Base-by-base conservation (phyloP, 2,888 invertebrate genomes). In the Trissonchulus sp. region DNA sequence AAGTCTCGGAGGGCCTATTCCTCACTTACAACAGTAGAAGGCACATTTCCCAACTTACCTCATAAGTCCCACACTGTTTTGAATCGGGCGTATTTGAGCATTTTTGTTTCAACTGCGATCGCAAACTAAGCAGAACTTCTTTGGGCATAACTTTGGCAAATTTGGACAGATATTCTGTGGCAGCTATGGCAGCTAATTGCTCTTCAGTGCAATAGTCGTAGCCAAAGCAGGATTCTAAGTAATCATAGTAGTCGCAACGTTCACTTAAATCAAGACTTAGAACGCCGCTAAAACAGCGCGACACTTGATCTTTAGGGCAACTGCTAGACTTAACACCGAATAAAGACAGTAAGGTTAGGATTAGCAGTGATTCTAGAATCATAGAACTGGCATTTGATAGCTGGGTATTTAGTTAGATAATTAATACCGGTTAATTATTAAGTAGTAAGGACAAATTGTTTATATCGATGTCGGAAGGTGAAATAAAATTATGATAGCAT, bases 141-240 rank as follows among this genome's bases (percentile, higher is more conserved):
- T 23, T 34, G 28, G 71, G 71, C 71, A 69, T 69, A 37, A 69
- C n/a, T 36, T 33, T 23, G 15, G 3, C 37, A 31, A 35, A 35
- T n/a, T 34, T 31, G 23, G 23, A 33, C 33, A 69, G 34, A 69
- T 69, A 69, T 36, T 69, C 71, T 31, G 2, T 15, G 3, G 36
- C 34, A 3, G 71, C 71, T 33, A 69, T 33, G 15, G 23, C 33
- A n/a, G 35, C 36, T 15, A 69, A 23, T n/a, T 37, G n/a, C 2
- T 36, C 15, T 33, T 69, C 34, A 15, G 33, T n/a, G 34, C 71
- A 69, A 15, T 2, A n/a, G 34, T 34, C 15, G 34, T 36, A 69
- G 34, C 31, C 8, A n/a, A 65, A 65, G 37, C 71, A 69, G n/a
- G 71, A n/a, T 36, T 69, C 71, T 28, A 69, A 69, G 37, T 69